Base-by-base conservation (phyloP, 2,888 invertebrate genomes). In the Drosophila borborema region DNA sequence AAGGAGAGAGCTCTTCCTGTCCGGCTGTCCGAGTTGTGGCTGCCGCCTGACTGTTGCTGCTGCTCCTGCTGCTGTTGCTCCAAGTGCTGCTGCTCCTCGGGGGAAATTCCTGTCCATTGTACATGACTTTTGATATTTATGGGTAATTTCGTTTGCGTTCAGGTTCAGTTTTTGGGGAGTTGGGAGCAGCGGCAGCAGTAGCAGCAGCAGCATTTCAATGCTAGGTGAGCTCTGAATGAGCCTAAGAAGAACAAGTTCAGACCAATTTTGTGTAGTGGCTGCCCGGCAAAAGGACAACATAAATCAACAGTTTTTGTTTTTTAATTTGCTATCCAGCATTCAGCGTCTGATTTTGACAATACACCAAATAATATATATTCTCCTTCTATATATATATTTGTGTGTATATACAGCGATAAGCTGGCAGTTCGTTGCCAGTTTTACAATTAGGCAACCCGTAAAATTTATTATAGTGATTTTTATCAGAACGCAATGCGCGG, bases 71-170 rank as follows among this genome's bases (percentile, higher is more conserved):
- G 53, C 40, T 67, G 59, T 20, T 56, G 68, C 41, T 68, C 58
- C 53, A 67, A 79, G 67, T 66, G 67, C 66, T 65, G 75, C 76
- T 89, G 88, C 86, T 89, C 90, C 86, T 86, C 81, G 74, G 81
- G 86, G 86, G 77, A 86, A 86, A 88, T 86, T 90, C 86, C 86
- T 86, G 86, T 90, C 90, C 89, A 86, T 88, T 90, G 89, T 86
- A 86, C 90, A 86, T 90, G 86, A 86, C 86, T 86, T 86, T 86
- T 86, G 90, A 86, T 86, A 86, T 86, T 86, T 86, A 86, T 86
- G 86, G 86, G 89, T 86, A 86, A 89, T 90, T 86, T 86, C 86
- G 90, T 88, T 86, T 90, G 85, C 86, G 88, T 89, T 85, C 77
- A 80, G 45, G 46, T 48, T 48, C 20, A 45, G 23, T 10, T 31